phyloP scores from a whole-genome alignment of 2,113 vertebrate genomes.

The Heterocephalus glaber region DNA sequence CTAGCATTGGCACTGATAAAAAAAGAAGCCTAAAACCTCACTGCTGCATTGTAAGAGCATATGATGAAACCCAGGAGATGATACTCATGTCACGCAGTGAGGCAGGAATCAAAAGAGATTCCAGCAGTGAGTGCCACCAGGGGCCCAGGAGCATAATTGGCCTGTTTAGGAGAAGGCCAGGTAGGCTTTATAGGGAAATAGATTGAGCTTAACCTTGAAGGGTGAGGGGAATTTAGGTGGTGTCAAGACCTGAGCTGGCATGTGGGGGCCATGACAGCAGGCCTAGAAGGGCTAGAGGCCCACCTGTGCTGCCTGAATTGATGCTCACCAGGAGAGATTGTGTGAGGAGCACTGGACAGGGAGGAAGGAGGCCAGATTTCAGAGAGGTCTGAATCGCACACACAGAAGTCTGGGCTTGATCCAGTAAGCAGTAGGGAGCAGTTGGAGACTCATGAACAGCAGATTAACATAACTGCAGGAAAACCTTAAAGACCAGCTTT shows the following conservation, averaged over 20 bases:
- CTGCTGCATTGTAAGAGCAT: not conserved
- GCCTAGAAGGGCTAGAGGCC: not conserved
- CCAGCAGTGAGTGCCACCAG: not conserved
- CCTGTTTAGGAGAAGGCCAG: not conserved
- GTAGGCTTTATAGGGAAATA: not conserved
- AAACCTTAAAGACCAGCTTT: slow-evolving; percentile 63
- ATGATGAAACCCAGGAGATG: not conserved
- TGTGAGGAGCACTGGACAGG: not conserved
- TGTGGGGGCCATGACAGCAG: not conserved
- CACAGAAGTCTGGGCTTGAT: slow-evolving; percentile 49
- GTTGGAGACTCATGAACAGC: slow-evolving; percentile 59
- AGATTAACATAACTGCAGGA: slow-evolving; percentile 67
- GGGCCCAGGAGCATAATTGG: not conserved
- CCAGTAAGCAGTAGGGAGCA: slow-evolving; percentile 64
- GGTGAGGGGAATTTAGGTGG: not conserved
- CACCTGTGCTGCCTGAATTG: not conserved
- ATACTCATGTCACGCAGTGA: not conserved
- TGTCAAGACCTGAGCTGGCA: not conserved
- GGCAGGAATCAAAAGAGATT: not conserved
- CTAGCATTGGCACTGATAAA: not conserved
- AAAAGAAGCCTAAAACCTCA: not conserved
- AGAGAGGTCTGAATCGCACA: slow-evolving; percentile 57
- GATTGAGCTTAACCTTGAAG: not conserved
- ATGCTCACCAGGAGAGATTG: not conserved
- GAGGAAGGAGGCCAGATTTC: slow-evolving; percentile 64